Percentiles rank a stretch among this genome's conserved stretches.
phyloP scores from a whole-genome alignment of 2,888 invertebrate genomes.

The Tuta absoluta region DNA sequence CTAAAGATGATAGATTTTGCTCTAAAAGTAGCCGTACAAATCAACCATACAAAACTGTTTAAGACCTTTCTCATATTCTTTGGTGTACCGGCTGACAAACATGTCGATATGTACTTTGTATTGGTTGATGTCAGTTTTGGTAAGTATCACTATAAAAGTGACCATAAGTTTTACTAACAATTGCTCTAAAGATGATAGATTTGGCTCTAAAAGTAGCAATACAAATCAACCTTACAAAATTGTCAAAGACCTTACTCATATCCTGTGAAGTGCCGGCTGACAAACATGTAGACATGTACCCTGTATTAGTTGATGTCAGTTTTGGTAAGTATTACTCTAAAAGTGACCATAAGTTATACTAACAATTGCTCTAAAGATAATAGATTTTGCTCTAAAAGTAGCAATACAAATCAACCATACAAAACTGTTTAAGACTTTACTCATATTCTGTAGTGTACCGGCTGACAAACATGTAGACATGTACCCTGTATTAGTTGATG shows the following conservation, averaged over 20 bases:
- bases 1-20: background rate
- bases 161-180: background rate
- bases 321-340: too few species aligned
- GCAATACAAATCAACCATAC: too few species aligned
- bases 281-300: too few species aligned
- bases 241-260: background rate
- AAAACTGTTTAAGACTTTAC: too few species aligned
- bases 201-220: background rate
- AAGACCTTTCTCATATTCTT: conserved; percentile 89
- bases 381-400: too few species aligned
- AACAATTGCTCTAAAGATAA: too few species aligned
- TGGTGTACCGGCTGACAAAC: conserved; percentile 87
- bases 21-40: conserved; percentile 84
- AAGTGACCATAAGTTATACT: too few species aligned
- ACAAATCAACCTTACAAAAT: background rate
- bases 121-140: conserved; percentile 67
- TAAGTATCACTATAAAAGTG: too few species aligned
- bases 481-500: too few species aligned
- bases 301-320: too few species aligned
- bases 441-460: too few species aligned
- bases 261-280: background rate
- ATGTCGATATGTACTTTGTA: conserved; percentile 61
- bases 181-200: background rate
- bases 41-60: conserved; percentile 89
- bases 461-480: too few species aligned